Evolutionary conservation across 2,888 invertebrate species (phyloP), one percentile per base, ranked within the genome.

Genomic region (Drosophila merina): DNA sequence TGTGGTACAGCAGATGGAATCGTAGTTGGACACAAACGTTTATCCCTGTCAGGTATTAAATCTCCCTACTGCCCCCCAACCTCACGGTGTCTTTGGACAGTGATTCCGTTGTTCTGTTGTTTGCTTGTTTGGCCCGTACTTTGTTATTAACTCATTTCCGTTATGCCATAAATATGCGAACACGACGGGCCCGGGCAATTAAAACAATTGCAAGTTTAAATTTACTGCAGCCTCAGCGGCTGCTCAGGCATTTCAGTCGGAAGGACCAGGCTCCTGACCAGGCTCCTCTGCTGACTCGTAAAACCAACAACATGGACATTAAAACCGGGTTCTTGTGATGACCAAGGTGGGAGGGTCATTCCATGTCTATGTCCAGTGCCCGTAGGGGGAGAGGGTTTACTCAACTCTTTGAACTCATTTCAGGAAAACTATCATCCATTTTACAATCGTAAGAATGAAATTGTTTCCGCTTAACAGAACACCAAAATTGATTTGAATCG

Each of bases 131-230:
- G 62, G 77, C 70, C 64, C 78, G 81, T 81, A 81, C 87, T 81
- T 81, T 87, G 88, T 82, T 82, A 85, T 82, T 87, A 87, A 87
- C 81, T 87, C 88, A 82, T 82, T 82, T 82, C 88, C 88, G 81
- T 82, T 82, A 85, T 85, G 86, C 88, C 88, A 87, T 82, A 82
- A 82, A 87, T 82, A 82, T 87, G 83, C 74, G 86, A 85, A 74
- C 82, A 87, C 88, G 88, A 82, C 88, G 74, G 76, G 82, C 70
- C 71, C 66, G 79, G 66, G 77, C 83, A 83, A 83, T 83, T 83
- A 86, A 83, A 85, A 87, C 83, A 87, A 83, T 81, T 87, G 87
- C 82, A 79, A 80, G 77, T 77, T 84, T 69, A 85, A 87, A 86
- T 86, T 83, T 87, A 86, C 85, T 72, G 82, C 83, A 79, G 70